A percentile compares a stretch with the other conserved stretches of the same genome.
Conservation (phyloP, 2,113 vertebrate genomes). For the Oryzias curvinotus region DNA sequence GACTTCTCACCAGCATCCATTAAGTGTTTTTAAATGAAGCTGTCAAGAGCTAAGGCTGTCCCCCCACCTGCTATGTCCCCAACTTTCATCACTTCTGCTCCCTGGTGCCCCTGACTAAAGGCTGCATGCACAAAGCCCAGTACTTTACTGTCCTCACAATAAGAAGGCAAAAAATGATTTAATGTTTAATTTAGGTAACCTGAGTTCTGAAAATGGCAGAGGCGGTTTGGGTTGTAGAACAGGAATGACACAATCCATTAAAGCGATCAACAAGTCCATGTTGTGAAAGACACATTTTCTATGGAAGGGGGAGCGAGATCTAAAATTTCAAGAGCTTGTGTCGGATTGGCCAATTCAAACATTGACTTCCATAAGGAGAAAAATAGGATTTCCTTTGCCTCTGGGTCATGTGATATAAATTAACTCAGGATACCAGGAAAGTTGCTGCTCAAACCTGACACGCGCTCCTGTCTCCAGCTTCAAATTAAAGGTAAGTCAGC, state of each 20-base stretch:
- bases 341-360: slow-evolving; percentile 87
- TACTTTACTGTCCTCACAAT: neutral
- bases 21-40: slow-evolving; percentile 21
- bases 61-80: slow-evolving; percentile 37
- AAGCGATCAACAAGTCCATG: too few relatives aligned
- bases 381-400: slow-evolving; percentile 77
- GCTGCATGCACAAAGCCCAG: neutral
- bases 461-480: slow-evolving; percentile 37
- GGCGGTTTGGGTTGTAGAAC: too few relatives aligned
- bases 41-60: slow-evolving; percentile 3
- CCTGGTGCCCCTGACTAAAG: neutral
- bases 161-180: neutral
- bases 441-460: slow-evolving; percentile 33
- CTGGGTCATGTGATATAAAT: slow-evolving; percentile 88
- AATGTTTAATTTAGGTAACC: too few relatives aligned
- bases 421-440: slow-evolving; percentile 61
- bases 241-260: too few relatives aligned
- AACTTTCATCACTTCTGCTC: slow-evolving; percentile 40
- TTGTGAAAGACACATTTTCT: slow-evolving; percentile 29
- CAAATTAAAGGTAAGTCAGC: slow-evolving; percentile 49
- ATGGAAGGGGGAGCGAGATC: slow-evolving; percentile 19
- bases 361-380: slow-evolving; percentile 91
- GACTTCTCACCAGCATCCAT: slow-evolving; percentile 17
- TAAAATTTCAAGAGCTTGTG: slow-evolving; percentile 68
- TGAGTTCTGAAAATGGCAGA: too few relatives aligned